Evolutionary conservation across 64 coral and sea anemone genomes (phyloP).

Genomic region (Actinia equina): DNA sequence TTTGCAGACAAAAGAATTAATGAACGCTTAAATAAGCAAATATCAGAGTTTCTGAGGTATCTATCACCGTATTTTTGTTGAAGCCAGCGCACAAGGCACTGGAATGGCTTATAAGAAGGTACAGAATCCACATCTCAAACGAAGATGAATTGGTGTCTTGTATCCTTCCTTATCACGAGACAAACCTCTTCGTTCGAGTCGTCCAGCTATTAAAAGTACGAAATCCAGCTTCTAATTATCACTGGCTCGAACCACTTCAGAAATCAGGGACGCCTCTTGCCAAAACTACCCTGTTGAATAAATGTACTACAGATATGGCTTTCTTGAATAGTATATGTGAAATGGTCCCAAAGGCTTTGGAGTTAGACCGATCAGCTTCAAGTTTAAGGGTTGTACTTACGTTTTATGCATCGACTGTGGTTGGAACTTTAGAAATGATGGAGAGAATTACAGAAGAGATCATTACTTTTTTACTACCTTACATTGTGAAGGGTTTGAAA

Average conservation of each 20-base stretch:
- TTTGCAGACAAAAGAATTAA: constrained; percentile 82
- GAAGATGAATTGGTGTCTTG: constrained; percentile 68
- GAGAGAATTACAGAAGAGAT: constrained; percentile 73
- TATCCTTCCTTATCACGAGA: constrained; percentile 88
- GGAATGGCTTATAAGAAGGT: constrained; percentile 95
- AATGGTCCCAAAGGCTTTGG: constrained; percentile 48
- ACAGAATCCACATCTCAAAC: constrained; percentile 69
- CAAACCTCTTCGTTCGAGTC: constrained; percentile 87
- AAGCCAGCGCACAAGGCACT: constrained; percentile 92
- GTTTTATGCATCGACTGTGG: constrained; percentile 91
- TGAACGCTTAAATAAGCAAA: constrained; percentile 68
- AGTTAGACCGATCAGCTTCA: constrained; percentile 46
- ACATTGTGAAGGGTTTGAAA: constrained; percentile 72
- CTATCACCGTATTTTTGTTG: constrained; percentile 89
- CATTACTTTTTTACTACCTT: constrained; percentile 55
- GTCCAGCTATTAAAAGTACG: constrained; percentile 74
- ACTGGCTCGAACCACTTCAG: constrained; percentile 80
- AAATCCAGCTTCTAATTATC: constrained; percentile 68
- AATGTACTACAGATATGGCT: constrained; percentile 65
- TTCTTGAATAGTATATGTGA: constrained; percentile 76
- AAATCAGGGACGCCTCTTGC: constrained; percentile 75
- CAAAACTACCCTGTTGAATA: constrained; percentile 72
- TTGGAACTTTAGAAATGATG: constrained; percentile 77
- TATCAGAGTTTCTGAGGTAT: constrained; percentile 64
- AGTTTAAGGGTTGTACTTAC: constrained; percentile 74